Percentiles rank a stretch among this genome's conserved stretches.
Evolutionary conservation across 1,140 invertebrate species (phyloP).

Genomic region (Stenopsyche tienmushanensis): DNA sequence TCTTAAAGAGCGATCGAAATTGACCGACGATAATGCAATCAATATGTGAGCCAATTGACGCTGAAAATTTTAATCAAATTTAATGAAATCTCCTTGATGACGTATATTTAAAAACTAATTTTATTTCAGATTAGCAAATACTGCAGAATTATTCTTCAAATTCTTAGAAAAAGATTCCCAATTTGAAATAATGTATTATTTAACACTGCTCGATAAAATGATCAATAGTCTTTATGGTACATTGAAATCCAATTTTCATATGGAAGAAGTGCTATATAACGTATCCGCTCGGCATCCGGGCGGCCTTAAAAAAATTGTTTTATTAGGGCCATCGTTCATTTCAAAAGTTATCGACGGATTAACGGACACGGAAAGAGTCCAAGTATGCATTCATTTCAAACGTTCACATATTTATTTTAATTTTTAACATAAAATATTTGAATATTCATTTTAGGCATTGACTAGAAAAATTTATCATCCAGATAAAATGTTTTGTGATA

Average conservation of each 20-base stretch:
- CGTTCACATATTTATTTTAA: no score
- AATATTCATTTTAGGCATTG: slow-evolving; percentile 46
- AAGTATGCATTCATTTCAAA: slow-evolving; percentile 44
- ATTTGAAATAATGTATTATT: slow-evolving; percentile 48
- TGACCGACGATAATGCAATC: no score
- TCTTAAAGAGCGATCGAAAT: no score
- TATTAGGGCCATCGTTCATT: slow-evolving; percentile 44
- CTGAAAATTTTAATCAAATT: no score
- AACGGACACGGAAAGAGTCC: slow-evolving; percentile 49
- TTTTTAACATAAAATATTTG: not conserved
- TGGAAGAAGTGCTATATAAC: slow-evolving; percentile 49
- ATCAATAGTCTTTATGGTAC: slow-evolving; percentile 47
- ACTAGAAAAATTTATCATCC: slow-evolving; percentile 47
- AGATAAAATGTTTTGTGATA: slow-evolving; percentile 54
- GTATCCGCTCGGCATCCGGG: slow-evolving; percentile 46
- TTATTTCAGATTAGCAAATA: slow-evolving; percentile 46
- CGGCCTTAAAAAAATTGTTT: slow-evolving; percentile 45
- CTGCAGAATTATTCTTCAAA: slow-evolving; percentile 47
- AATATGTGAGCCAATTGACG: no score
- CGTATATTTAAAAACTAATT: no score
- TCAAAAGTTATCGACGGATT: slow-evolving; percentile 50
- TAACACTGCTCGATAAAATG: slow-evolving; percentile 49
- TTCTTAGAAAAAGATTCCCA: slow-evolving; percentile 43
- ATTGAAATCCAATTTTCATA: slow-evolving; percentile 47
- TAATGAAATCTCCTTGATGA: no score